Percentiles rank a stretch among this genome's conserved stretches.
Conservation (phyloP, 1,140 invertebrate species). For the Neelides sp. region DNA sequence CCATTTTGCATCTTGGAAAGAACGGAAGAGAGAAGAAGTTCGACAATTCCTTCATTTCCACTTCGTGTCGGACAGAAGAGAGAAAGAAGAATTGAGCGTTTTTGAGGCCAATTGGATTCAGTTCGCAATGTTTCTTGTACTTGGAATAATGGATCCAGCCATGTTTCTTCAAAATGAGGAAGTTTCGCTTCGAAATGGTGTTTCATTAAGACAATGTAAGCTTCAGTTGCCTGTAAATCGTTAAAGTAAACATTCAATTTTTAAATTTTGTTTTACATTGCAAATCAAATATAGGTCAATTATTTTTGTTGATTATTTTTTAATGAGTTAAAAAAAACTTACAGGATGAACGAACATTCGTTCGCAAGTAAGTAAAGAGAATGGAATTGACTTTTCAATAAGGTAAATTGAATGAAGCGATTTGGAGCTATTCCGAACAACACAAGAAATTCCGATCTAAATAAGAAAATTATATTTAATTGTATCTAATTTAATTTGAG, state of each 20-base stretch:
- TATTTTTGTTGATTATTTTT: conserved; percentile 4
- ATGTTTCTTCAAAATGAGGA: conserved; percentile 6
- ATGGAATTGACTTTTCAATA: not conserved
- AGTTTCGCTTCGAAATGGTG: conserved; percentile 10
- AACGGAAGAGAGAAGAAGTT: not conserved
- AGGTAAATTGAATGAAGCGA: too few species aligned
- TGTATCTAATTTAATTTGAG: too few species aligned
- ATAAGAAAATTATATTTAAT: too few species aligned
- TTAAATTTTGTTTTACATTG: too few species aligned
- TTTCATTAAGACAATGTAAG: conserved; percentile 18
- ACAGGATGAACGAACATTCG: conserved; percentile 9
- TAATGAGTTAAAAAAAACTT: not conserved
- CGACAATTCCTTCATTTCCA: not conserved
- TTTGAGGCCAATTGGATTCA: conserved; percentile 27
- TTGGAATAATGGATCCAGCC: conserved; percentile 20
- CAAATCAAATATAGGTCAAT: conserved; percentile 6
- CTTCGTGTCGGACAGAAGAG: conserved; percentile 8
- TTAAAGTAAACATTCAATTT: not conserved
- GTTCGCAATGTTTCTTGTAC: conserved; percentile 6
- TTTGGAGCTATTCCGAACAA: not conserved
- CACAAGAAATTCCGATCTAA: conserved; percentile 1
- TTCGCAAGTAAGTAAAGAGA: conserved; percentile 1
- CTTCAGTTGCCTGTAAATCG: conserved; percentile 15
- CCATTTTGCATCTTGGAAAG: not conserved
- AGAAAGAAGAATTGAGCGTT: conserved; percentile 13